Percentiles rank a stretch among this genome's conserved stretches.
phyloP scores from a whole-genome alignment of 92 coral and sea anemone species.

The Heliopora coerulea region DNA sequence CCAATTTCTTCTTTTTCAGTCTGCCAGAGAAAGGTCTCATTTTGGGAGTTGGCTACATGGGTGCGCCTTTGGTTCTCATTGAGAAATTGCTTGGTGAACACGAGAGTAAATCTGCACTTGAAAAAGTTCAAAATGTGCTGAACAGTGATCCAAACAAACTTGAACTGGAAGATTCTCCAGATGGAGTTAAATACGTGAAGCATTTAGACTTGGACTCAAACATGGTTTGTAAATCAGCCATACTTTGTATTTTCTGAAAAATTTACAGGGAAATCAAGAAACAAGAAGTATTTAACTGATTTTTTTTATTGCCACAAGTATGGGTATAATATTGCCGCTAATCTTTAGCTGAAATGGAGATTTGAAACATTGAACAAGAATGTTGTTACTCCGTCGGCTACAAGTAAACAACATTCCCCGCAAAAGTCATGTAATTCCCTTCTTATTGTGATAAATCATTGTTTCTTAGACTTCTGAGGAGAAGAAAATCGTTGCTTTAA shows the following conservation, averaged over 20 bases:
- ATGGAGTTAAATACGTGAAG: constrained; percentile 38
- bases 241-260: too few species aligned
- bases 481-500: constrained; percentile 57
- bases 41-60: constrained; percentile 68
- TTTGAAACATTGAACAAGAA: too few species aligned
- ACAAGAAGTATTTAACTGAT: background rate
- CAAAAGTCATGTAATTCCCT: background rate
- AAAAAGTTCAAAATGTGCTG: constrained; percentile 52
- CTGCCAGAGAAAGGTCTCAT: constrained; percentile 59
- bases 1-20: background rate
- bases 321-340: too few species aligned
- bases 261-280: background rate
- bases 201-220: background rate
- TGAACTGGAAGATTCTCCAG: constrained; percentile 37
- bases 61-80: constrained; percentile 77
- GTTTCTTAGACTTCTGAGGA: constrained; percentile 38
- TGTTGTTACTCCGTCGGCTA: too few species aligned
- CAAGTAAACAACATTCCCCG: too few species aligned
- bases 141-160: constrained; percentile 35
- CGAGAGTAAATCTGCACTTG: constrained; percentile 56
- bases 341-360: too few species aligned
- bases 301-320: too few species aligned
- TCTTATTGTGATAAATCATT: background rate
- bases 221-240: too few species aligned
- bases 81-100: constrained; percentile 64